These are phyloP conservation scores for Phycodurus eques DNA, from an alignment of 2,113 vertebrate genomes.

Conservation along the genomic window DNA sequence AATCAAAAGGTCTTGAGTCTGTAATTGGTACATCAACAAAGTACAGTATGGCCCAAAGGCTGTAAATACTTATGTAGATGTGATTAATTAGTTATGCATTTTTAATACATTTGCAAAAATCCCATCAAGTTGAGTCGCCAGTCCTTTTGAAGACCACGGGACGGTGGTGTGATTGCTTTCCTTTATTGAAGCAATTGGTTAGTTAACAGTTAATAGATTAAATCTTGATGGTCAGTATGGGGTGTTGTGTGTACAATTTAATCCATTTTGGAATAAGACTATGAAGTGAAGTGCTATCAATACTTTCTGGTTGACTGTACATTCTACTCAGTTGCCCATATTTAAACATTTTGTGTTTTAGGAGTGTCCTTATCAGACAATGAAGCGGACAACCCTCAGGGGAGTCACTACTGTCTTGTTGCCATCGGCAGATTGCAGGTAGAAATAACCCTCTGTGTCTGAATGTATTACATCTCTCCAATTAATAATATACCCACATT, in stretches of 20 bases:
- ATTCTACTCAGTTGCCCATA: neutral
- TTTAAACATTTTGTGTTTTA: conserved; percentile 47
- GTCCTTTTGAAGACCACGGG: too few relatives aligned
- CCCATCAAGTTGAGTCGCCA: too few relatives aligned
- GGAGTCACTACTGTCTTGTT: conserved; percentile 93
- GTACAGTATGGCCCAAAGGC: too few relatives aligned
- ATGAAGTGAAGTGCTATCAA: neutral
- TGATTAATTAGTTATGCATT: too few relatives aligned
- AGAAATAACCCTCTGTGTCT: neutral
- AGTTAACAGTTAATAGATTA: too few relatives aligned
- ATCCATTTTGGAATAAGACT: neutral
- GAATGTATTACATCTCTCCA: neutral
- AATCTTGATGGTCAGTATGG: too few relatives aligned
- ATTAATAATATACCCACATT: neutral
- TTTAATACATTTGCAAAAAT: too few relatives aligned
- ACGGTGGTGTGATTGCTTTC: too few relatives aligned
- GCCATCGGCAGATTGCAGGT: conserved; percentile 97
- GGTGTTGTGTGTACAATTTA: neutral
- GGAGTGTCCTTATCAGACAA: conserved; percentile 90
- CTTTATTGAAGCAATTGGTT: too few relatives aligned
- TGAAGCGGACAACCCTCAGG: conserved; percentile 85
- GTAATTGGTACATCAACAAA: neutral
- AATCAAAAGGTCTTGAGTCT: neutral
- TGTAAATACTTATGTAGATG: too few relatives aligned
- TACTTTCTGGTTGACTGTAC: neutral